Evolutionary conservation across 2,888 invertebrate species (phyloP).

Genomic region (Oxyteleia sp.): DNA sequence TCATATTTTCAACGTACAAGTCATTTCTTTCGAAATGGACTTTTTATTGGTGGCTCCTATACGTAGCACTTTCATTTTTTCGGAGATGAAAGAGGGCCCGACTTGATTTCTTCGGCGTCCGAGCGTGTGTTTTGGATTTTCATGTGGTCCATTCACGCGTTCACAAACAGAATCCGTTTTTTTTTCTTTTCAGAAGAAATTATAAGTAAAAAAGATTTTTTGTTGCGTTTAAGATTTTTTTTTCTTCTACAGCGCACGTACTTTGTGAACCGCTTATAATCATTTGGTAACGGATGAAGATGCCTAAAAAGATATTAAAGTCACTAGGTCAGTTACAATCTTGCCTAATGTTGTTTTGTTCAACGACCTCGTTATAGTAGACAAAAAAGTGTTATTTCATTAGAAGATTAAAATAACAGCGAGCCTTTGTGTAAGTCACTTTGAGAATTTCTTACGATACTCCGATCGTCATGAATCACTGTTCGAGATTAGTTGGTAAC

Average conservation of each 20-base stretch:
- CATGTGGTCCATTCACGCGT: background rate
- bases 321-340: constrained; percentile 42
- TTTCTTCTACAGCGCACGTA: background rate
- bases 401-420: constrained; percentile 31
- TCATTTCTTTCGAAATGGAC: constrained; percentile 38
- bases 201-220: background rate
- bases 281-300: constrained; percentile 9
- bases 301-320: constrained; percentile 3
- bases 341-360: constrained; percentile 36
- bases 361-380: constrained; percentile 3
- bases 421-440: constrained; percentile 24
- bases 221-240: background rate
- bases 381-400: constrained; percentile 36
- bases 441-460: constrained; percentile 19
- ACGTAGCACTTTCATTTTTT: constrained; percentile 51
- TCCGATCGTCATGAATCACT: constrained; percentile 18
- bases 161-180: background rate
- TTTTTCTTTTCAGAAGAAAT: background rate
- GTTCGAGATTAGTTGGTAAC: too few relatives aligned
- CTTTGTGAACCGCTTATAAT: constrained; percentile 10
- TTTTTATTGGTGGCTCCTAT: constrained; percentile 18
- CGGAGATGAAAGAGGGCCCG: constrained; percentile 31
- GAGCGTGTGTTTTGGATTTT: constrained; percentile 10
- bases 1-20: constrained; percentile 40
- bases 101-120: background rate